Evolutionary conservation across 2,797 vertebrate genomes (phyloP), one percentile per base, ranked within the genome.

Genomic region (Darevskia mixta): DNA sequence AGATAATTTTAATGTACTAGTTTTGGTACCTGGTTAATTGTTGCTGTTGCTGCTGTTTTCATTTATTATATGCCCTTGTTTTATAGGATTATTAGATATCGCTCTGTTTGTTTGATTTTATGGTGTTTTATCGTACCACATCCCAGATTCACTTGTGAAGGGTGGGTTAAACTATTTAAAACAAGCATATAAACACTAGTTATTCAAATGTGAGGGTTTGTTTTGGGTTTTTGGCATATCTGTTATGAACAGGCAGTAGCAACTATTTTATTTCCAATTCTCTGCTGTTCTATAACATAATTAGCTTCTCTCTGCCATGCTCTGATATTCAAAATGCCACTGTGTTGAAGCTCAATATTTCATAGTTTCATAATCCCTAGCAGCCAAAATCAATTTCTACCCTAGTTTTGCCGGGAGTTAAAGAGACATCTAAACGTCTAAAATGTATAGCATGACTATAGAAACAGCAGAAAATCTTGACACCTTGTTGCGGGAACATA

Each of bases 291-390:
- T 58, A 66, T 77, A 85, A 43, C 58, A 77, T 77, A 55, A 84
- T 38, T 84, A 58, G n/a, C n/a, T 75, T 29, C n/a, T 61, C 45
- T 67, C 35, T 77, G 58, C 58, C 17, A 29, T 85, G 35, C 38
- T 77, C 73, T 85, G 73, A 77, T 77, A 66, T 76, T 85, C 38
- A 77, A 66, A 77, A 66, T 67, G 73, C 38, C 58, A 66, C 29
- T 13, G 49, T 58, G 27, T 45, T 66, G 75, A 66, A 67, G 29
- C 58, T 41, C 35, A 77, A 66, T 86, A 78, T 86, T 78, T 77
- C 84, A 78, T 86, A 45, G 32, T 58, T 84, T 45, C 66, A 82
- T 43, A 82, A 81, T 81, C 61, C 58, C 79, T 43, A 66, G 61
- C 35, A 67, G 64, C 38, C 78, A 87, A 58, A 41, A 72, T 73